Conservation (phyloP, 2,113 vertebrate species). For the Monarcha castaneiventris region DNA sequence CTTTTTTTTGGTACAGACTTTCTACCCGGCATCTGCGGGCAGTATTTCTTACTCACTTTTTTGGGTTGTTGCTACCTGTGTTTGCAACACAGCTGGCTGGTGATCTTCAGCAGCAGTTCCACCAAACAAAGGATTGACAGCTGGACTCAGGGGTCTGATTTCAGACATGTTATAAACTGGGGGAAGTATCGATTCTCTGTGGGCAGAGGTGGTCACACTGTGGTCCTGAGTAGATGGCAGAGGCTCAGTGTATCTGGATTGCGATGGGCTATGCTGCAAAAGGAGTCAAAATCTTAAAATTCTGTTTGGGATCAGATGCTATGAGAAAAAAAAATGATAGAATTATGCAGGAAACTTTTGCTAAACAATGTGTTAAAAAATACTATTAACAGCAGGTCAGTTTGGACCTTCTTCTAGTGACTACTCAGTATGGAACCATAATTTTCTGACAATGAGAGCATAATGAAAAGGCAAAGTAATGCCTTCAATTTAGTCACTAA, state of each 20-base stretch:
- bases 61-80: background rate
- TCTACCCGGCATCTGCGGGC: background rate
- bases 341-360: background rate
- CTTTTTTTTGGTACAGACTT: background rate
- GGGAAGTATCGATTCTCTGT: background rate
- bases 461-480: background rate
- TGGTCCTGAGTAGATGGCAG: background rate
- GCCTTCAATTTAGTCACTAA: background rate
- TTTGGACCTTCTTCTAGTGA: background rate
- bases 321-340: background rate
- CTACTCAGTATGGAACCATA: background rate
- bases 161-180: background rate
- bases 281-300: background rate
- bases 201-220: background rate
- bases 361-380: background rate
- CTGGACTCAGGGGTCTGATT: background rate
- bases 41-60: slow-evolving; percentile 11
- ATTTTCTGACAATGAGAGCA: background rate
- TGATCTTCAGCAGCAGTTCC: background rate
- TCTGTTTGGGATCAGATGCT: background rate
- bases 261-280: background rate
- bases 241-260: background rate
- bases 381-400: background rate
- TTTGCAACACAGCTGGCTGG: background rate
- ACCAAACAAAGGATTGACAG: background rate